Percentiles rank a stretch among this genome's conserved stretches.
These are phyloP conservation scores for Pandemis cinnamomeana DNA, from an alignment of 2,888 invertebrate species.

Conservation along the genomic window DNA sequence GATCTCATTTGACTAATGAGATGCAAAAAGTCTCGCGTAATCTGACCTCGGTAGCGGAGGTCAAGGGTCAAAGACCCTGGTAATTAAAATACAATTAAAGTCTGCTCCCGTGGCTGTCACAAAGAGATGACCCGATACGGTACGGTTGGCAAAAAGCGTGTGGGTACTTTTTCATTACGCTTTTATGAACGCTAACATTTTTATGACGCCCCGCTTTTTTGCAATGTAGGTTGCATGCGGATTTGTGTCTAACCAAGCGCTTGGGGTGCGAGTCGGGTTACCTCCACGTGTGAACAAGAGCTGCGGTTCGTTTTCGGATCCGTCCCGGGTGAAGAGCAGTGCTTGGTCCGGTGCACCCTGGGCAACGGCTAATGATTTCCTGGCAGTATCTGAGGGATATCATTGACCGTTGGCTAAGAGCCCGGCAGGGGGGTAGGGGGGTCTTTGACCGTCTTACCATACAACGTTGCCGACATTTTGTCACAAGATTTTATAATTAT, in stretches of 20 bases:
- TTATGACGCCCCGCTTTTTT: neutral
- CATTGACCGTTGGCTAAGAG: too few relatives aligned
- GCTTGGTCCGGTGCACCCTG: too few relatives aligned
- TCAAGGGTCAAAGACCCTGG: conserved; percentile 53
- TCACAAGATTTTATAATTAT: too few relatives aligned
- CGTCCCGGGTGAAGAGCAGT: too few relatives aligned
- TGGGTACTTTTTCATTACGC: conserved; percentile 1
- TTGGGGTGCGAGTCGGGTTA: too few relatives aligned
- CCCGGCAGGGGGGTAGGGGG: too few relatives aligned
- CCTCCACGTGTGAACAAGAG: too few relatives aligned
- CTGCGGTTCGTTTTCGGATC: too few relatives aligned
- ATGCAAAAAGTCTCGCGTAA: conserved; percentile 35
- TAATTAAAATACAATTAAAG: conserved; percentile 60
- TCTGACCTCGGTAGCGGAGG: conserved; percentile 27
- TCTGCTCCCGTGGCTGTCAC: conserved; percentile 16
- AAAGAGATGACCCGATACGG: conserved; percentile 26
- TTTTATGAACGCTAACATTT: neutral
- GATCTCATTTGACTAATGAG: conserved; percentile 32
- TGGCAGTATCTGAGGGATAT: too few relatives aligned
- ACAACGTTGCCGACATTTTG: too few relatives aligned
- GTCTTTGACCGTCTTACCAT: too few relatives aligned
- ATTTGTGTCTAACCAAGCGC: neutral
- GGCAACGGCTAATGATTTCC: too few relatives aligned
- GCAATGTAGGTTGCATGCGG: neutral
- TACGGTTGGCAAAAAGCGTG: conserved; percentile 31